Evolutionary conservation across 1,140 invertebrate genomes (phyloP).

Genomic region (Cyclina sinensis): DNA sequence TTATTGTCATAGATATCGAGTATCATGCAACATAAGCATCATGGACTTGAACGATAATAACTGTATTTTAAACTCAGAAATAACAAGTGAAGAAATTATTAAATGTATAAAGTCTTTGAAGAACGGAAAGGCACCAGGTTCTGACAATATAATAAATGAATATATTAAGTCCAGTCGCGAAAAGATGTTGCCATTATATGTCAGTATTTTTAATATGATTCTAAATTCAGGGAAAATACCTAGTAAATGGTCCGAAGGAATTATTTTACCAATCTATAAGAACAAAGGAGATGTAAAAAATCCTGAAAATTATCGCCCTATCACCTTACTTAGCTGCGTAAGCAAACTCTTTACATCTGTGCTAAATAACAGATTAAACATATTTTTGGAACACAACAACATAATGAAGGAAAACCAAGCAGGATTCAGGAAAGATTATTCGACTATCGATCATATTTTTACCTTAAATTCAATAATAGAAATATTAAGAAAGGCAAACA

Average conservation of each 20-base stretch:
- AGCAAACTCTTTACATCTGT: slow-evolving; percentile 67
- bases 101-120: too few species aligned
- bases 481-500: too few species aligned
- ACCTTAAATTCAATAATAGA: too few species aligned
- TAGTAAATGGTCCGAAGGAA: slow-evolving; percentile 26
- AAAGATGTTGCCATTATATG: too few species aligned
- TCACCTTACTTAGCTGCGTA: too few species aligned
- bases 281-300: slow-evolving; percentile 56
- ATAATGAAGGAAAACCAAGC: slow-evolving; percentile 63
- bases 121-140: slow-evolving; percentile 23
- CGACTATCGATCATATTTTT: slow-evolving; percentile 54
- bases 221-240: slow-evolving; percentile 35
- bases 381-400: background rate
- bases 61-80: background rate
- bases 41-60: too few species aligned
- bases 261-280: slow-evolving; percentile 61
- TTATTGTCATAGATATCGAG: too few species aligned
- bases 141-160: slow-evolving; percentile 45
- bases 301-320: slow-evolving; percentile 50
- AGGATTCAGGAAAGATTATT: slow-evolving; percentile 56
- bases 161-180: slow-evolving; percentile 30
- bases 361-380: slow-evolving; percentile 57
- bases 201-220: slow-evolving; percentile 48
- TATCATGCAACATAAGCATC: too few species aligned
- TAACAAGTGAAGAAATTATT: too few species aligned